Conservation (phyloP, 2,797 vertebrate genomes). For the Anabacerthia variegaticeps region DNA sequence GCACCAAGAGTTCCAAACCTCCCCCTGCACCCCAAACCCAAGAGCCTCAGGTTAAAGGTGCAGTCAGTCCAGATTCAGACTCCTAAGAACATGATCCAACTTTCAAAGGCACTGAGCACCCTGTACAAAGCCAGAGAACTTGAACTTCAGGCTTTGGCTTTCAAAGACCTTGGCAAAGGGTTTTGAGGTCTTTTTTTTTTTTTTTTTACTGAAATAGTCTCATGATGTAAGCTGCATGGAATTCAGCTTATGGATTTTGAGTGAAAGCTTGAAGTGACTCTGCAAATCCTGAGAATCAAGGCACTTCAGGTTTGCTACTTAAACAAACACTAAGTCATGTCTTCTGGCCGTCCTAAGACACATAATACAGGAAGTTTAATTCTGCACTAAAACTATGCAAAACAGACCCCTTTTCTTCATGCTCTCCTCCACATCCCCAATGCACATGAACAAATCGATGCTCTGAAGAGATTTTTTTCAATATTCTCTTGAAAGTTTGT, state of each 20-base stretch:
- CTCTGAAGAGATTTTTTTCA: background rate
- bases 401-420: background rate
- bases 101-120: background rate
- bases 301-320: background rate
- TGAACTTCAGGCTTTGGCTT: background rate
- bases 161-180: background rate
- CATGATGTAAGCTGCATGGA: background rate
- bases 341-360: background rate
- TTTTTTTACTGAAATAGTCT: background rate
- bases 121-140: background rate
- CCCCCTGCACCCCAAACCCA: background rate
- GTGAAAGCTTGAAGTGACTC: background rate
- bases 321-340: background rate
- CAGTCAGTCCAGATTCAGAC: background rate
- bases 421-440: background rate
- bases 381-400: background rate
- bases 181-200: background rate
- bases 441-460: background rate
- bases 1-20: background rate
- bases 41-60: background rate
- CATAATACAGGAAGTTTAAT: background rate
- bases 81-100: background rate
- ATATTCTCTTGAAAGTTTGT: fast-evolving
- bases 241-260: background rate
- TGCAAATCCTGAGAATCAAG: background rate